phyloP scores from a whole-genome alignment of 2,113 vertebrate genomes.

The Saccopteryx bilineata region DNA sequence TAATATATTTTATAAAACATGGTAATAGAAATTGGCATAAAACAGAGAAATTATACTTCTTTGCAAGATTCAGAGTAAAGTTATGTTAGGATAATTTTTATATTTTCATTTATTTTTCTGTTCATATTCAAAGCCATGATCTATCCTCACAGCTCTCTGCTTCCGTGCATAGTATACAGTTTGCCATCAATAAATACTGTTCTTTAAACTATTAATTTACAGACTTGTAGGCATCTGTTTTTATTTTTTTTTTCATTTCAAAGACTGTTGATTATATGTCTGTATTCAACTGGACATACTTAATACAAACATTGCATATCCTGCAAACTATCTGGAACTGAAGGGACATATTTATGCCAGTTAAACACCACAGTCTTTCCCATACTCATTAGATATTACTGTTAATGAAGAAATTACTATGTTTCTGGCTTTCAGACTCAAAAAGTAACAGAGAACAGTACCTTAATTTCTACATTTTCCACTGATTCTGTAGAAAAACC shows the following conservation, averaged over 20 bases:
- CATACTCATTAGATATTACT: not conserved
- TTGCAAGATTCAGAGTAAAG: not conserved
- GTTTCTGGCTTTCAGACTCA: not conserved
- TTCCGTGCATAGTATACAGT: not conserved
- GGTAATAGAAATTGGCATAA: not conserved
- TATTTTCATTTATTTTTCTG: constrained; percentile 21
- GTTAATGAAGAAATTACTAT: not conserved
- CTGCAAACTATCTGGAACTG: not conserved
- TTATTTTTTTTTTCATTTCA: constrained; percentile 29
- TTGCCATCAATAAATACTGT: not conserved
- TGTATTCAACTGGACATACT: not conserved
- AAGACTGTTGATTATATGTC: not conserved
- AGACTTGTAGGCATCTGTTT: not conserved
- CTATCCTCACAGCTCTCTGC: not conserved
- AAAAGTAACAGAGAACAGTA: not conserved
- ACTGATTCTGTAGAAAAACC: not conserved
- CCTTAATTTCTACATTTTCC: not conserved
- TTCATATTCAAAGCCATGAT: not conserved
- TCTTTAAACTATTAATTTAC: not conserved
- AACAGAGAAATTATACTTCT: not conserved
- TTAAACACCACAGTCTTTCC: not conserved
- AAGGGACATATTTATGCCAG: not conserved
- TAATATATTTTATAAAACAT: not conserved
- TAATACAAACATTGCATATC: not conserved
- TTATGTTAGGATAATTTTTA: not conserved